These are phyloP conservation scores for Tachysurus vachellii DNA, from an alignment of 2,113 vertebrate species.

Conservation along the genomic window DNA sequence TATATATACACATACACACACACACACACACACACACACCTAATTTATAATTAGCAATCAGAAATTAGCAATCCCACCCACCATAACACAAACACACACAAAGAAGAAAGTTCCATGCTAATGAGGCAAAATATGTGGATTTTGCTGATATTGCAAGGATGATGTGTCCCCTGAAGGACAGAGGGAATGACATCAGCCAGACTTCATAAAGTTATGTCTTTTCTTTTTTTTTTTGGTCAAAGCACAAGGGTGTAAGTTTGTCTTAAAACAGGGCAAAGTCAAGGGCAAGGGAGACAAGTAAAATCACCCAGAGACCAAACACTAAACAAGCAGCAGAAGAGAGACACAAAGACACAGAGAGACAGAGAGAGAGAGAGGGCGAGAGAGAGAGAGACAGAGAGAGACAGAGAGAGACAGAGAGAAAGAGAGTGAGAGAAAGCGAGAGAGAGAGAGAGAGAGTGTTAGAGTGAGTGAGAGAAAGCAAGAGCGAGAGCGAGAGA, in stretches of 20 bases:
- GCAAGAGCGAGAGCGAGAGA: too few relatives aligned
- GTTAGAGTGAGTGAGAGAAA: neutral
- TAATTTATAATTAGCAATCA: too few relatives aligned
- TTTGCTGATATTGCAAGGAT: neutral
- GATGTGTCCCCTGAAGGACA: conserved; percentile 6
- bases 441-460: neutral
- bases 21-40: too few relatives aligned
- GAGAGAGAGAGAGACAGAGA: neutral
- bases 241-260: neutral
- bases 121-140: neutral
- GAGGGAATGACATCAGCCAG: neutral
- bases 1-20: too few relatives aligned
- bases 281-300: neutral
- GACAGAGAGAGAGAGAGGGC: too few relatives aligned
- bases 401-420: too few relatives aligned
- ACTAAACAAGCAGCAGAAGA: neutral
- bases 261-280: neutral
- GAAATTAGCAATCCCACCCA: too few relatives aligned
- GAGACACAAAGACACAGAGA: too few relatives aligned
- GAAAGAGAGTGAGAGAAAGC: neutral
- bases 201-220: neutral
- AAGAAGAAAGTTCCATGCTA: neutral
- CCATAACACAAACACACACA: neutral
- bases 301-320: neutral
- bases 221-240: neutral